Evolutionary conservation across 2,113 vertebrate species (phyloP).

Genomic region (Baryphthengus martii): DNA sequence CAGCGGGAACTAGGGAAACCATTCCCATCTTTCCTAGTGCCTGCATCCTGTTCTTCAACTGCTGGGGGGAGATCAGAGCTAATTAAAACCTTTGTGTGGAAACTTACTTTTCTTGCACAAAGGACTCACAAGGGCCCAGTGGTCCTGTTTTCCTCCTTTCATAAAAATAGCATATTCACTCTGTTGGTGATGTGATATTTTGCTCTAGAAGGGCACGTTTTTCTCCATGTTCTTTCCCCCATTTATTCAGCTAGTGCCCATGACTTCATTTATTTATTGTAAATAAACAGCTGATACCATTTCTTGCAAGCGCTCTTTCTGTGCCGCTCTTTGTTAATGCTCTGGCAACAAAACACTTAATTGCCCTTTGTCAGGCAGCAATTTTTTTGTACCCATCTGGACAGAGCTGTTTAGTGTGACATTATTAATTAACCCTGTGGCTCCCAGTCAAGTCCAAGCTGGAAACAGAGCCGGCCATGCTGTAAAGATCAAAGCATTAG

Average conservation of each 20-base stretch:
- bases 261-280: slow-evolving; percentile 66
- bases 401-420: background rate
- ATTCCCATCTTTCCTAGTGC: background rate
- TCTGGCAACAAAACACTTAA: slow-evolving; percentile 46
- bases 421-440: slow-evolving; percentile 42
- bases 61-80: background rate
- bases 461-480: background rate
- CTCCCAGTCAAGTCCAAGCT: background rate
- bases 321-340: slow-evolving; percentile 36
- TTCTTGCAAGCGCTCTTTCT: slow-evolving; percentile 49
- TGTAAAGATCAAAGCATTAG: background rate
- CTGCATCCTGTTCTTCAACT: background rate
- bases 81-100: slow-evolving; percentile 27
- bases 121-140: background rate
- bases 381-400: slow-evolving; percentile 37
- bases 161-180: background rate
- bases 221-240: slow-evolving; percentile 3
- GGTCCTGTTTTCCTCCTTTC: background rate
- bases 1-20: background rate
- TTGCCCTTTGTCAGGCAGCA: slow-evolving; percentile 49
- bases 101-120: slow-evolving; percentile 8
- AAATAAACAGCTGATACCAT: slow-evolving; percentile 61
- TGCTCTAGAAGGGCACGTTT: slow-evolving; percentile 28
- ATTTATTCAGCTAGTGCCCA: slow-evolving; percentile 38
- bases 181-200: background rate